Conservation (phyloP, 1,140 invertebrate genomes). For the Eciton burchellii region DNA sequence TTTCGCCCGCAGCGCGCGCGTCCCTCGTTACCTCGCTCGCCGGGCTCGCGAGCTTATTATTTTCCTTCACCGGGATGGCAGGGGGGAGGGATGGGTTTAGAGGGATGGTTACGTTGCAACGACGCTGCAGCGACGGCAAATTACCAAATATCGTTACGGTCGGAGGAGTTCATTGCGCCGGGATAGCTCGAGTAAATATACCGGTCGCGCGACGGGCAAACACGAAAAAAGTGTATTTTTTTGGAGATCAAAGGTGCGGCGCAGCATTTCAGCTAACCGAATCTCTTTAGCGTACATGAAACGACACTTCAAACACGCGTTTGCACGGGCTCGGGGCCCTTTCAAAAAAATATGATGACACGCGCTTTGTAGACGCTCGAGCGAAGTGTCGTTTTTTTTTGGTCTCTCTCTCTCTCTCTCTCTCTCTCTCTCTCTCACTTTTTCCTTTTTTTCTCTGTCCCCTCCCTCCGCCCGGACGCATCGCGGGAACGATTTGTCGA, state of each 20-base stretch:
- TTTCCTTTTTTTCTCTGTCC: too few relatives aligned
- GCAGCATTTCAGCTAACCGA: constrained; percentile 54
- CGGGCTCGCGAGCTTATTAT: too few relatives aligned
- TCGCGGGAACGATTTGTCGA: constrained; percentile 54
- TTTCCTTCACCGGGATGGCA: neutral
- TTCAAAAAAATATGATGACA: constrained; percentile 57
- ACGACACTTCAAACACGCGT: constrained; percentile 54
- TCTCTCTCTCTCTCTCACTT: too few relatives aligned
- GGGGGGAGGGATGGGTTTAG: too few relatives aligned
- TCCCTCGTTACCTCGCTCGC: neutral
- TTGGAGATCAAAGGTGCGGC: constrained; percentile 58
- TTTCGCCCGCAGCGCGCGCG: neutral
- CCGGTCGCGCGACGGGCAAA: constrained; percentile 46
- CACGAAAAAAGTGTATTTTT: constrained; percentile 59
- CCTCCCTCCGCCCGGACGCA: too few relatives aligned
- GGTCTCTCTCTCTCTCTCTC: too few relatives aligned
- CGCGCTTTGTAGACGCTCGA: constrained; percentile 55
- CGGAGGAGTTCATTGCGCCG: constrained; percentile 44
- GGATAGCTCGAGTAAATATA: constrained; percentile 47
- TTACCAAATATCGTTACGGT: constrained; percentile 40
- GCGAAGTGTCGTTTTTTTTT: constrained; percentile 55
- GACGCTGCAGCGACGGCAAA: neutral
- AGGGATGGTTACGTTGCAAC: neutral
- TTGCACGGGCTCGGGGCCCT: constrained; percentile 34
- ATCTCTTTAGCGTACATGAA: constrained; percentile 55